A percentile compares a stretch with the other conserved stretches of the same genome.
These are phyloP conservation scores for Augochlorella aurata DNA, from an alignment of 2,888 invertebrate genomes.

Conservation along the genomic window DNA sequence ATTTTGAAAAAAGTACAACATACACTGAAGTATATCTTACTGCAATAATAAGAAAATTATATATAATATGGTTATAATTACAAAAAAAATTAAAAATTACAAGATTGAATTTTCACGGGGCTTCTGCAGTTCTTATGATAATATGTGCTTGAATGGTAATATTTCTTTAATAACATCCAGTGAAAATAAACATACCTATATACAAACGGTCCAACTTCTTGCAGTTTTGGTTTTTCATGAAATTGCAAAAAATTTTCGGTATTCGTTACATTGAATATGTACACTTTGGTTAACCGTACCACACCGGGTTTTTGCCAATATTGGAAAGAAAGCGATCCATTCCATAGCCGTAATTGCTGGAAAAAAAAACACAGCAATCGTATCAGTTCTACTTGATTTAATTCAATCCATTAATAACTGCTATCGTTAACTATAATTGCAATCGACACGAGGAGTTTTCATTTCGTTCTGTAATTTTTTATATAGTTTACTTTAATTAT, in stretches of 20 bases:
- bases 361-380: conserved; percentile 83
- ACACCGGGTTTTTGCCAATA: conserved; percentile 95
- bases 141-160: too few relatives aligned
- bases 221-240: conserved; percentile 91
- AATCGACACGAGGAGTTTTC: neutral
- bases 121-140: too few relatives aligned
- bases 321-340: conserved; percentile 92
- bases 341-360: conserved; percentile 92
- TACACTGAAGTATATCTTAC: too few relatives aligned
- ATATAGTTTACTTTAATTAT: neutral
- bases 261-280: conserved; percentile 94
- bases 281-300: conserved; percentile 91
- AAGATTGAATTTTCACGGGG: too few relatives aligned
- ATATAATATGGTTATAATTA: too few relatives aligned
- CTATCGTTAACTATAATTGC: neutral
- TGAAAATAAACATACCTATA: conserved; percentile 86
- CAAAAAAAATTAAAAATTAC: too few relatives aligned
- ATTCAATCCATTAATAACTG: neutral
- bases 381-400: neutral
- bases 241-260: conserved; percentile 89
- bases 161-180: too few relatives aligned
- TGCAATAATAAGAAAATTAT: too few relatives aligned
- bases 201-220: conserved; percentile 93
- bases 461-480: neutral
- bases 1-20: too few relatives aligned